Conservation (phyloP, 2,888 invertebrate species). For the Drosophila lacicola region DNA sequence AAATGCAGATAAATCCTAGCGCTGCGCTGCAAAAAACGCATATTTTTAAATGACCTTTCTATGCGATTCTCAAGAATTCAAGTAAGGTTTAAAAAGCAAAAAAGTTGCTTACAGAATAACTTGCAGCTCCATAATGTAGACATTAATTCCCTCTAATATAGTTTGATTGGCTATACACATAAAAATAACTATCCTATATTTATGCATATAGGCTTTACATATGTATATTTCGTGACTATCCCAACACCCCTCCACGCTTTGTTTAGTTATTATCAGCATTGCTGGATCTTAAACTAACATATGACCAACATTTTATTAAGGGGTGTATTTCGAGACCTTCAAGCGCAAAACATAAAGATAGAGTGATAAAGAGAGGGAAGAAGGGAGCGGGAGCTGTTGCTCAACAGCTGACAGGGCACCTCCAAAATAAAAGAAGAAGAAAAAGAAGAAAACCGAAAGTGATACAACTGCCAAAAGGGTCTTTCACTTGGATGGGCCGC, state of each 20-base stretch:
- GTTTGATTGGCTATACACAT: not conserved
- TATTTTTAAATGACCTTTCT: no score
- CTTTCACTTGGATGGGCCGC: constrained; percentile 32
- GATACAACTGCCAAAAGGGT: constrained; percentile 66
- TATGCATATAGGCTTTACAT: not conserved
- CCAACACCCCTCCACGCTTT: constrained; percentile 34
- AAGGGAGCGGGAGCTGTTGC: constrained; percentile 19
- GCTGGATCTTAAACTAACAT: constrained; percentile 43
- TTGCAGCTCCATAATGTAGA: no score
- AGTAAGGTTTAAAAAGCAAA: no score
- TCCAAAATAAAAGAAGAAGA: not conserved
- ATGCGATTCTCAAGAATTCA: no score
- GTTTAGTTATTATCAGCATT: constrained; percentile 29
- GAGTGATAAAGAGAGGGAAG: not conserved
- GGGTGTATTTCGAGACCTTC: constrained; percentile 32
- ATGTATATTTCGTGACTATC: constrained; percentile 6
- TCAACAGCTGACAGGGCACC: constrained; percentile 47
- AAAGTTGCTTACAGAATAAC: no score
- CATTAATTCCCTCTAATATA: no score
- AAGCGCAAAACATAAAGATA: not conserved
- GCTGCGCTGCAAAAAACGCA: no score
- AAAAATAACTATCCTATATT: not conserved
- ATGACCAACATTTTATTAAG: constrained; percentile 51
- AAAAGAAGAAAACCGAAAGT: constrained; percentile 68
- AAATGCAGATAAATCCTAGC: not conserved